These are phyloP conservation scores for Ditylenchus dipsaci DNA, from an alignment of 1,140 invertebrate species.

Conservation along the genomic window DNA sequence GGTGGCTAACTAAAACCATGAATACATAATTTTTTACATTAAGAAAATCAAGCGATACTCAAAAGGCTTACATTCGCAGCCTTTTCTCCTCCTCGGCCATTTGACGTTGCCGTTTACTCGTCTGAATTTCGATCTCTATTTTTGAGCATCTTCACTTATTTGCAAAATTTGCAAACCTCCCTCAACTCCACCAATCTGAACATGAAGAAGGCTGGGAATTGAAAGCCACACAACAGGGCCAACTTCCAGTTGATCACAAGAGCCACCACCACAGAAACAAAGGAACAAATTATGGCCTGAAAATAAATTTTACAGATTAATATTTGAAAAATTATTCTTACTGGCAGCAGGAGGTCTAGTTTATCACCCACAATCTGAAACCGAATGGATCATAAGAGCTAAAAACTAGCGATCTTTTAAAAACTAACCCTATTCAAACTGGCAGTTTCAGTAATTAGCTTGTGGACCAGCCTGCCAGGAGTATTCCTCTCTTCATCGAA, in stretches of 20 bases:
- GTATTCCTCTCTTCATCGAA: slow-evolving; percentile 54
- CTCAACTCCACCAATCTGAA: slow-evolving; percentile 49
- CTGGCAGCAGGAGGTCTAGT: slow-evolving; percentile 49
- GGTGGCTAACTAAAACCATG: slow-evolving; percentile 44
- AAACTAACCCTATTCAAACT: slow-evolving; percentile 45
- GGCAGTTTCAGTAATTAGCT: slow-evolving; percentile 51
- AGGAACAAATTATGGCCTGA: slow-evolving; percentile 42
- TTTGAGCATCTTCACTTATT: slow-evolving; percentile 23
- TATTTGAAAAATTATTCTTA: no score
- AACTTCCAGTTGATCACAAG: slow-evolving; percentile 55
- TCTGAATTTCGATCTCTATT: background rate
- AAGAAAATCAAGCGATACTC: background rate
- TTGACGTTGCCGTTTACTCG: slow-evolving; percentile 46
- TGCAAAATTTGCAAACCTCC: slow-evolving; percentile 11
- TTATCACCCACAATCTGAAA: slow-evolving; percentile 51
- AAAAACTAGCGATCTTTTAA: background rate
- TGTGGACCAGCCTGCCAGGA: slow-evolving; percentile 49
- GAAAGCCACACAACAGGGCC: slow-evolving; percentile 50
- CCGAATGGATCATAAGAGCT: background rate
- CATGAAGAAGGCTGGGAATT: slow-evolving; percentile 54
- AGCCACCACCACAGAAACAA: slow-evolving; percentile 48
- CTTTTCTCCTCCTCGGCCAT: slow-evolving; percentile 57
- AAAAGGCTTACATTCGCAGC: slow-evolving; percentile 37
- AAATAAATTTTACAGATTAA: no score
- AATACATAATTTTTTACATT: slow-evolving; percentile 5